Evolutionary conservation across 1,140 invertebrate species (phyloP), one percentile per base, ranked within the genome.

Genomic region (Apocrypta bakeri): DNA sequence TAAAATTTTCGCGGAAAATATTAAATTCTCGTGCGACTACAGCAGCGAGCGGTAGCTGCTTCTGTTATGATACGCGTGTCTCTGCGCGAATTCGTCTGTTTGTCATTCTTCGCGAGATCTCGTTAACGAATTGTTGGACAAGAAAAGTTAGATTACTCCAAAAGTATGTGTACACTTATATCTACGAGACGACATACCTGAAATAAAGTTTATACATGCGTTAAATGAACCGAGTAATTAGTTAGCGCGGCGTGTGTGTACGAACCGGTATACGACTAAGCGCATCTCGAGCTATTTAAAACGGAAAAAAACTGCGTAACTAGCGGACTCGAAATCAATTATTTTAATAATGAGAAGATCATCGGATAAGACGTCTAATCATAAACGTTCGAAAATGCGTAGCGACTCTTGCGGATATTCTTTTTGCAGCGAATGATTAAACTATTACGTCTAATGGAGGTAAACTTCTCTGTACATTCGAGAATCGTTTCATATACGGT

Each of bases 391-490:
- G 21, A 82, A 77, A 76, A 29, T 9, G 11, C 3, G 11, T 33
- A 56, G 4, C 24, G 25, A 2, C 42, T 82, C 63, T 81, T 72
- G 1, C 24, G 78, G 37, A n/a, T 56, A 21, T n/a, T 56, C 42
- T 27, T 40, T 0, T 37, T 12, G 24, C 42, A 21, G 56, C 14
- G 1, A n/a, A n/a, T n/a, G n/a, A 82, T 82, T 61, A 81, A 77
- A 63, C 7, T 64, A 72, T 77, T 83, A 42, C 72, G 56, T 63
- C 48, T 78, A 78, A 82, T 78, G 17, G 6, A 37, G 64, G 17
- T 63, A n/a, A n/a, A 72, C 42, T 9, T 37, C 33, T 37, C 2
- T 37, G 9, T 69, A 7, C 21, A 42, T 42, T 81, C 56, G 9
- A 77, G 56, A 82, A 40, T 27, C 27, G 56, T 82, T 71, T 71